Conservation (phyloP, 1,140 invertebrate genomes). For the Diprion similis region DNA sequence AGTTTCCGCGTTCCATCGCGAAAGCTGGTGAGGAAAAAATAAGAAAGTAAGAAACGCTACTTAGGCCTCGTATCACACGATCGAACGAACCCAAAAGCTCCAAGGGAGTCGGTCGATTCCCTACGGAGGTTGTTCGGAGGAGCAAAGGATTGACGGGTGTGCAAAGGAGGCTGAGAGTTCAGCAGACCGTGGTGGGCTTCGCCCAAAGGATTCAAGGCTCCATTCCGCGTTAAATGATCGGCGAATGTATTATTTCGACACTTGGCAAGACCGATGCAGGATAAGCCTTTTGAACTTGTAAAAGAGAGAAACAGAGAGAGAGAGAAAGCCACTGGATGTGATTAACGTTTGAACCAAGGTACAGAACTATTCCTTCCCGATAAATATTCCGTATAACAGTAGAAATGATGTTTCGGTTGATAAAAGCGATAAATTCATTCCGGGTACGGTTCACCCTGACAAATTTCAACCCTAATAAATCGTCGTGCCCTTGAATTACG, state of each 20-base stretch:
- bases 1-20: too few species aligned
- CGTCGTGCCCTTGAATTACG: neutral
- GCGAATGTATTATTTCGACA: neutral
- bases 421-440: neutral
- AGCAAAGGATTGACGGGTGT: slow-evolving; percentile 5
- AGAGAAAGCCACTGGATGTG: too few species aligned
- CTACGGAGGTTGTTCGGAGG: neutral
- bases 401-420: too few species aligned
- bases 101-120: slow-evolving; percentile 5
- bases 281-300: too few species aligned
- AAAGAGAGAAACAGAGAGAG: too few species aligned
- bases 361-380: too few species aligned
- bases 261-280: too few species aligned
- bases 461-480: neutral
- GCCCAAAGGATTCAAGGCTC: neutral
- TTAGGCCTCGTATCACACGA: slow-evolving; percentile 35
- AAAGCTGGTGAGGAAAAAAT: neutral
- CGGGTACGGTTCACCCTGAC: neutral
- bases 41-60: neutral
- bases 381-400: too few species aligned
- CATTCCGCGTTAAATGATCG: neutral
- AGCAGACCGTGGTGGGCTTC: neutral
- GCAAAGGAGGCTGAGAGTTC: slow-evolving; percentile 6
- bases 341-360: too few species aligned
- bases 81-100: slow-evolving; percentile 30